These are phyloP conservation scores for Panurus biarmicus DNA, from an alignment of 2,113 vertebrate species.

Conservation along the genomic window DNA sequence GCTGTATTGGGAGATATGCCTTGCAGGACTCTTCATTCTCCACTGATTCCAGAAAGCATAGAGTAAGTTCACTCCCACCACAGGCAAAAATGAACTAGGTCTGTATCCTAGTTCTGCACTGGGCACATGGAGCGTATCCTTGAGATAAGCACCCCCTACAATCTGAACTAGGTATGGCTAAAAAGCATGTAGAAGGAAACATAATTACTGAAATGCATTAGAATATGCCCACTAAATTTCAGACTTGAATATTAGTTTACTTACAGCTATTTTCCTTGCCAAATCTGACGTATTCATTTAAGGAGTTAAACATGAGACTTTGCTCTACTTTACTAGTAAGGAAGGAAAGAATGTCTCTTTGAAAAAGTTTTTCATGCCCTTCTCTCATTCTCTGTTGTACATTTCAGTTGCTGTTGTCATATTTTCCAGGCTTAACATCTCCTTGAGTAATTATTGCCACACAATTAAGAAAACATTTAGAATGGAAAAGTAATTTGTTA, in stretches of 20 bases:
- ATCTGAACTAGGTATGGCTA: neutral
- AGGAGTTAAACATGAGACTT: neutral
- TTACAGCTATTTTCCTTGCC: neutral
- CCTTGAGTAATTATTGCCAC: constrained; percentile 21
- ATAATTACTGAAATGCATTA: neutral
- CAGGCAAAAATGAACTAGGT: neutral
- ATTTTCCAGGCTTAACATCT: constrained; percentile 42
- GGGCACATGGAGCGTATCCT: neutral
- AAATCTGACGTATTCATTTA: neutral
- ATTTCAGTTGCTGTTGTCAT: constrained; percentile 14
- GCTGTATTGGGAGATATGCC: neutral
- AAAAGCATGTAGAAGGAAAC: neutral
- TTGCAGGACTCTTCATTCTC: neutral
- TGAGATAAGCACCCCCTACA: accelerated
- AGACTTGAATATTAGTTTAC: neutral
- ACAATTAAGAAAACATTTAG: constrained; percentile 48
- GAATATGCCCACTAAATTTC: neutral
- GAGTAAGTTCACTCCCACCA: neutral
- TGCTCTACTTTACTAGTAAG: neutral
- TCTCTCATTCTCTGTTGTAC: neutral
- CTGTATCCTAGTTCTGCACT: neutral
- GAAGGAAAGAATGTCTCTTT: neutral
- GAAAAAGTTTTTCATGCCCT: neutral
- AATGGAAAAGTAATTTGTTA: constrained; percentile 57
- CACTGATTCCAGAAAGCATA: neutral